Conservation (phyloP, 2,888 invertebrate species). For the Monoplex corrugatus region DNA sequence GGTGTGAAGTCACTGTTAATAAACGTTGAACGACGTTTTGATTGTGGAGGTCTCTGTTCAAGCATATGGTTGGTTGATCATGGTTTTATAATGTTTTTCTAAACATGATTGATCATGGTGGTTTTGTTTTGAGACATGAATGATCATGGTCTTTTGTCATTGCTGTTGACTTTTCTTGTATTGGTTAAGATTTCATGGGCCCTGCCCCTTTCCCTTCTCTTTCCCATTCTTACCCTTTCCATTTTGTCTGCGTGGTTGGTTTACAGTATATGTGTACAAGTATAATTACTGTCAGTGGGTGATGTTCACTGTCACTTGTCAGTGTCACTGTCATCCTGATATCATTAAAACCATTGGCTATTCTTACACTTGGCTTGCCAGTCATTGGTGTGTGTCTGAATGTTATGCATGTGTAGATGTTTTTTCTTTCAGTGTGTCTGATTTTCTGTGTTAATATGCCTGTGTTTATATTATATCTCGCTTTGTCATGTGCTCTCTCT, state of each 20-base stretch:
- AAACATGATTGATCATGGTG: conserved; percentile 10
- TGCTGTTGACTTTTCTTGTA: neutral
- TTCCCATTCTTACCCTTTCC: neutral
- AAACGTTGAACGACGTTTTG: no score
- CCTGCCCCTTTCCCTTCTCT: no score
- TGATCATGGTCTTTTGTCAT: neutral
- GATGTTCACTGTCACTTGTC: conserved; percentile 31
- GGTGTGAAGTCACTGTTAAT: no score
- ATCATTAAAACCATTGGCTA: conserved; percentile 33
- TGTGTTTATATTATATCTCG: neutral
- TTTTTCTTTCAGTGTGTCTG: neutral
- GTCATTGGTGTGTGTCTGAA: neutral
- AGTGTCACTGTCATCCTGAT: conserved; percentile 29
- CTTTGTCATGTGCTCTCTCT: neutral
- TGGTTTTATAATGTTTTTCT: no score
- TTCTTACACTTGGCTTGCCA: neutral
- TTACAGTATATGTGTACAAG: neutral
- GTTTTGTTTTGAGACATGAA: neutral
- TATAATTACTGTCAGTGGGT: neutral
- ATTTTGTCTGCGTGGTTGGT: neutral
- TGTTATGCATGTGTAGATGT: neutral
- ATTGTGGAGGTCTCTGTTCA: no score
- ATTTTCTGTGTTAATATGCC: neutral
- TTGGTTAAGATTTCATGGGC: neutral
- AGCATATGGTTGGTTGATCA: no score